Evolutionary conservation across 2,797 vertebrate species (phyloP).

Genomic region (Gambelia wislizenii): DNA sequence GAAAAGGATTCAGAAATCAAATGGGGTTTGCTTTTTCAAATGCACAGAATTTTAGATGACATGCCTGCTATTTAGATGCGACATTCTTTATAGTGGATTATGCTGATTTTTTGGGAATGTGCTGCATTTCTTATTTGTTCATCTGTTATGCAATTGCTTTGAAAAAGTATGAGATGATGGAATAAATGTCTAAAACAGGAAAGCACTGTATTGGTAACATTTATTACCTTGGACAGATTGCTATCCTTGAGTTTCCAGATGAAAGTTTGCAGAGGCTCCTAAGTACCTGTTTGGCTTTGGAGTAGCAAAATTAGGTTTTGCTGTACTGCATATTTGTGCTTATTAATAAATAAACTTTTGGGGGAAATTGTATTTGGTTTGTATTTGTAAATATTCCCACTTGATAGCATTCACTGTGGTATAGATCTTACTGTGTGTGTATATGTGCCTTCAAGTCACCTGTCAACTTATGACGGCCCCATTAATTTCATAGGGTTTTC

Average conservation of each 20-base stretch:
- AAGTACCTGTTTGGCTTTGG: slow-evolving; percentile 8
- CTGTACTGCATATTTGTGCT: background rate
- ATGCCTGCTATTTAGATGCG: background rate
- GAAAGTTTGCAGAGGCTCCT: background rate
- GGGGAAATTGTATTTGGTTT: background rate
- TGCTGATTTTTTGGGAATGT: background rate
- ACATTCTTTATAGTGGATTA: background rate
- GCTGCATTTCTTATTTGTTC: slow-evolving; percentile 7
- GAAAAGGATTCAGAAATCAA: background rate
- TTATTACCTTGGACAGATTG: background rate
- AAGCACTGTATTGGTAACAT: background rate
- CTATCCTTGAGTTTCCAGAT: background rate
- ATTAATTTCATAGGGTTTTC: too few relatives aligned
- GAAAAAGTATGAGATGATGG: slow-evolving; percentile 40
- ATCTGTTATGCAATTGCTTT: slow-evolving; percentile 38
- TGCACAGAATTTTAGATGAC: background rate
- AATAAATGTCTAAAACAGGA: slow-evolving; percentile 42
- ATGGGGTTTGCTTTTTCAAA: slow-evolving; percentile 34
- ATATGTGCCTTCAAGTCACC: too few relatives aligned
- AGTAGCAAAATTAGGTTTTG: slow-evolving; percentile 46
- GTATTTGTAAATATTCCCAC: background rate
- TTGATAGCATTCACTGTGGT: background rate
- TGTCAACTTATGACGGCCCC: too few relatives aligned
- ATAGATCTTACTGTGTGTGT: too few relatives aligned
- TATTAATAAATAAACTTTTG: background rate